A percentile compares a stretch with the other conserved stretches of the same genome.
phyloP scores from a whole-genome alignment of 2,797 vertebrate genomes.

The Scyliorhinus canicula region DNA sequence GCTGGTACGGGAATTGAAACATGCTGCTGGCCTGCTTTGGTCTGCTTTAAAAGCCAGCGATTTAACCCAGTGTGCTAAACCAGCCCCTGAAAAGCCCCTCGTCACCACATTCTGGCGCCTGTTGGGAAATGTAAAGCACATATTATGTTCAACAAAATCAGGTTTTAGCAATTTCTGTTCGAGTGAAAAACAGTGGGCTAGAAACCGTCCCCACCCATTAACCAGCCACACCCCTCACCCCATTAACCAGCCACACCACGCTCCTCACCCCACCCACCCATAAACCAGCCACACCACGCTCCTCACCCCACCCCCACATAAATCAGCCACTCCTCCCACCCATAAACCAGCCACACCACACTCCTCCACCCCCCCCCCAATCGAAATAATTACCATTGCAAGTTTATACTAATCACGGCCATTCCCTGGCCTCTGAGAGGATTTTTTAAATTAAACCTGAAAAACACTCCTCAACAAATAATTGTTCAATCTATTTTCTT shows the following conservation, averaged over 20 bases:
- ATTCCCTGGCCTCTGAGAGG: neutral
- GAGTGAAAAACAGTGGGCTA: neutral
- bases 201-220: neutral
- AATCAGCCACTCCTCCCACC: too few relatives aligned
- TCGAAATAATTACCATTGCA: neutral
- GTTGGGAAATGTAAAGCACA: neutral
- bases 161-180: neutral
- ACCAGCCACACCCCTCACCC: too few relatives aligned
- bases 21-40: too few relatives aligned
- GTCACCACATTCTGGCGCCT: too few relatives aligned
- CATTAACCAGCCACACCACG: neutral
- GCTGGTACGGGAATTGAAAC: too few relatives aligned
- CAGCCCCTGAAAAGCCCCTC: too few relatives aligned
- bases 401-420: neutral
- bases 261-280: neutral
- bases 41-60: too few relatives aligned
- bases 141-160: neutral
- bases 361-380: too few relatives aligned
- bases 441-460: neutral
- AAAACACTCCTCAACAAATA: neutral
- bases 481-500: neutral
- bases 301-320: neutral
- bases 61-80: too few relatives aligned
- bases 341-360: too few relatives aligned
- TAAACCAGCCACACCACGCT: too few relatives aligned